Conservation (phyloP, 2,113 vertebrate species). For the Pseudopodoces humilis region DNA sequence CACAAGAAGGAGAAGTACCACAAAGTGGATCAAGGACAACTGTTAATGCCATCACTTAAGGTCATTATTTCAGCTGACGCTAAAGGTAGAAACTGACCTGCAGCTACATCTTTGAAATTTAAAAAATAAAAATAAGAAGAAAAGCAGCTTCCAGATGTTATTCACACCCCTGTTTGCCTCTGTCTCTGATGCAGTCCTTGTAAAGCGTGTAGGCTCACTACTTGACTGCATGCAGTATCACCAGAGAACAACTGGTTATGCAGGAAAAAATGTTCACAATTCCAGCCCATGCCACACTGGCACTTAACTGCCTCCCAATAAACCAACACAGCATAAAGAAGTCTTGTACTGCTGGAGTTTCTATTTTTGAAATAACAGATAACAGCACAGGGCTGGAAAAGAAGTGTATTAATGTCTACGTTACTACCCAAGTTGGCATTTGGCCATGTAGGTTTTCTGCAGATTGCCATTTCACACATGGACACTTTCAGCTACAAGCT, state of each 20-base stretch:
- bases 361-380: slow-evolving; percentile 1
- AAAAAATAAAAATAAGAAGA: neutral
- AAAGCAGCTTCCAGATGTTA: neutral
- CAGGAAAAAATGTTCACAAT: neutral
- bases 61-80: neutral
- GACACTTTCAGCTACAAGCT: neutral
- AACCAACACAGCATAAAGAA: neutral
- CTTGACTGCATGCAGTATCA: neutral
- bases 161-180: neutral
- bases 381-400: neutral
- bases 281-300: neutral
- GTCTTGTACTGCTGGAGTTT: neutral
- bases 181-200: neutral
- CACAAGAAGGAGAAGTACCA: neutral
- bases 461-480: neutral
- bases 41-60: neutral
- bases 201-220: neutral
- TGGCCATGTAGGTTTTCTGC: neutral
- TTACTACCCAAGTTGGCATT: neutral
- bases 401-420: neutral
- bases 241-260: neutral
- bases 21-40: neutral
- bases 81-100: neutral
- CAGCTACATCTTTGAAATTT: neutral
- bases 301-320: neutral